These are phyloP conservation scores for Orycteropus afer DNA, from an alignment of 2,113 vertebrate genomes.

Conservation along the genomic window DNA sequence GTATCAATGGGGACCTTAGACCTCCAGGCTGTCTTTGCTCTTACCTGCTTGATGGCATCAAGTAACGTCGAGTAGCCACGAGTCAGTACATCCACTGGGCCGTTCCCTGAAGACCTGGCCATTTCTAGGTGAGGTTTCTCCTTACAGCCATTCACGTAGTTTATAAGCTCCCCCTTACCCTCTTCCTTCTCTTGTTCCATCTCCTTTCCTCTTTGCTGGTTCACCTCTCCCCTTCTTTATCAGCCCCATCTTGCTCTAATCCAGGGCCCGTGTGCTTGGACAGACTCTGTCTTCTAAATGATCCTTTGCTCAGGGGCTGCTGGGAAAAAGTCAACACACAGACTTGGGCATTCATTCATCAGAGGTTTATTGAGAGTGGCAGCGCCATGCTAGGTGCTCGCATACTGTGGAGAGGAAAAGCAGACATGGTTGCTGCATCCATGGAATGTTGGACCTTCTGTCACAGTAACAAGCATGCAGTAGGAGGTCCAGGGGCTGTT, in stretches of 20 bases:
- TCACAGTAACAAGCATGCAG: accelerated
- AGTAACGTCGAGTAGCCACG: background rate
- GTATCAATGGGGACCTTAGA: background rate
- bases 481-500: background rate
- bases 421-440: background rate
- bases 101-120: background rate
- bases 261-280: too few relatives aligned
- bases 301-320: background rate
- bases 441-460: background rate
- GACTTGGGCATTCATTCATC: background rate
- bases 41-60: background rate
- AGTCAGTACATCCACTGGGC: accelerated
- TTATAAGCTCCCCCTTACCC: too few relatives aligned
- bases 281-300: background rate
- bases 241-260: background rate
- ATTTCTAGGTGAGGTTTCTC: accelerated
- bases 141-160: background rate
- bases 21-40: background rate
- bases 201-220: background rate
- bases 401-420: too few relatives aligned
- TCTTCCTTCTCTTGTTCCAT: background rate
- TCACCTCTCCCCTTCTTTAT: background rate
- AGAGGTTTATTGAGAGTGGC: background rate
- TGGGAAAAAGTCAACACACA: background rate
- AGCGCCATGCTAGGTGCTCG: background rate